Conservation (phyloP, 2,888 invertebrate genomes). For the Aplocera efformata region DNA sequence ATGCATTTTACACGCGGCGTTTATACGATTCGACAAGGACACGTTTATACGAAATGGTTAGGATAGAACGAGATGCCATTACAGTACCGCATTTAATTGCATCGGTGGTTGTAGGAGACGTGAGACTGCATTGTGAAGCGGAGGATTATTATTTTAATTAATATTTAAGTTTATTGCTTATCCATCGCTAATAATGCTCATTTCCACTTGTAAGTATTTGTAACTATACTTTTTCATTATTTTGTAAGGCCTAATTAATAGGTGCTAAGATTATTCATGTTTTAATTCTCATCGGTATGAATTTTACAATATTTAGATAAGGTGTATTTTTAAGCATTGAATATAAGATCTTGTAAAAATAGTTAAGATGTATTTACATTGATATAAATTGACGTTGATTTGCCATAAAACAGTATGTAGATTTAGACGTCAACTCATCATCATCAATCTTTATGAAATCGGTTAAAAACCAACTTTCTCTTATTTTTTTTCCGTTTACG, state of each 20-base stretch:
- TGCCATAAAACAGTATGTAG: background rate
- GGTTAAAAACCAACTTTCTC: background rate
- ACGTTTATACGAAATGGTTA: no score
- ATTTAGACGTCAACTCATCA: background rate
- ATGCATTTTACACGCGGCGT: no score
- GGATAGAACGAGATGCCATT: no score
- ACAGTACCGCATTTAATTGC: no score
- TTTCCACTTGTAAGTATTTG: background rate
- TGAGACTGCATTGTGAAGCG: no score
- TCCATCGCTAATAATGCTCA: background rate
- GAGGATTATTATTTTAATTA: no score
- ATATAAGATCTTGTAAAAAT: background rate
- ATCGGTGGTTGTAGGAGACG: no score
- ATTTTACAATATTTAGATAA: no score
- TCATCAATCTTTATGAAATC: no score
- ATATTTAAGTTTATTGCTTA: background rate
- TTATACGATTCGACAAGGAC: no score
- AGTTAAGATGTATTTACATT: background rate
- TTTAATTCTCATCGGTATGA: no score
- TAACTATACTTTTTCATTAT: background rate
- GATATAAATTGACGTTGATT: background rate
- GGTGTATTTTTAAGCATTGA: no score
- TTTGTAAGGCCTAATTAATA: background rate
- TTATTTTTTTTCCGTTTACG: background rate
- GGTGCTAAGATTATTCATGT: background rate